Conservation (phyloP, 2,113 vertebrate genomes). For the Chaetorhynchus papuensis region DNA sequence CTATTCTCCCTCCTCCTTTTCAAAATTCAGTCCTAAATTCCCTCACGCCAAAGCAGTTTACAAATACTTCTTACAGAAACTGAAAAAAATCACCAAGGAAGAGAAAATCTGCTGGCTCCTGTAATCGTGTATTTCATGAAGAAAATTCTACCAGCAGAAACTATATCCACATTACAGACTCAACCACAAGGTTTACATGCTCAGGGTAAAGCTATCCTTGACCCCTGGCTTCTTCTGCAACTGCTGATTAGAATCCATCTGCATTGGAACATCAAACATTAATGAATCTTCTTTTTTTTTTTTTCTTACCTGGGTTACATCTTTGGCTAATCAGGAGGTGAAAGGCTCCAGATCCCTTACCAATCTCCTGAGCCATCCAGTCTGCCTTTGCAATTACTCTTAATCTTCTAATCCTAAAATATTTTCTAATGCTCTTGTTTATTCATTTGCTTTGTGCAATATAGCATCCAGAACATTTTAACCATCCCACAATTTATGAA, state of each 20-base stretch:
- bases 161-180: background rate
- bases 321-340: constrained; percentile 46
- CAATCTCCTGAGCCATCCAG: constrained; percentile 56
- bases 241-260: constrained; percentile 8
- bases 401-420: constrained; percentile 71
- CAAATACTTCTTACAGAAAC: background rate
- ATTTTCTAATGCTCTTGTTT: constrained; percentile 64
- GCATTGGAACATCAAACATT: constrained; percentile 30
- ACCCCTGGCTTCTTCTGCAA: background rate
- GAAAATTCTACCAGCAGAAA: background rate
- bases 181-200: background rate
- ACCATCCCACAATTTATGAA: constrained; percentile 58
- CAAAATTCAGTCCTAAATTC: background rate
- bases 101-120: background rate
- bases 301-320: constrained; percentile 31
- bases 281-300: background rate
- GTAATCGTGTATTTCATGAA: background rate
- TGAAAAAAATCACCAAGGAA: background rate
- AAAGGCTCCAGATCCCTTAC: constrained; percentile 53
- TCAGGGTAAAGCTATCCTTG: background rate
- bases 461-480: constrained; percentile 66
- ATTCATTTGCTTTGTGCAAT: constrained; percentile 66
- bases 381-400: constrained; percentile 60
- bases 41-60: background rate
- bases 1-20: background rate